Evolutionary conservation across 2,113 vertebrate genomes (phyloP).

Genomic region (Elaphurus davidianus): DNA sequence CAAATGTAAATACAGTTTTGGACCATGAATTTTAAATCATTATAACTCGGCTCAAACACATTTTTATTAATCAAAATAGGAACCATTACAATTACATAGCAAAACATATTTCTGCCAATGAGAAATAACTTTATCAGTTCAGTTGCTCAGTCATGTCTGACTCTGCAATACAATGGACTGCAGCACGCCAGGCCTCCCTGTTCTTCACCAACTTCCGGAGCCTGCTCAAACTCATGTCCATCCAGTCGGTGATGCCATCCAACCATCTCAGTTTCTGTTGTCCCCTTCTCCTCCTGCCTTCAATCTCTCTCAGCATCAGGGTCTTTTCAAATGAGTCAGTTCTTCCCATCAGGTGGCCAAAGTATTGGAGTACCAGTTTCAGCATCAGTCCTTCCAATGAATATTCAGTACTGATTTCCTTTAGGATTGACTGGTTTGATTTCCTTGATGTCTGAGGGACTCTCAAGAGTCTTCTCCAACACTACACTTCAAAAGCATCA

Average conservation of each 20-base stretch:
- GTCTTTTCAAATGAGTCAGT: not conserved
- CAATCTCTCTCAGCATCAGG: not conserved
- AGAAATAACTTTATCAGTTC: not conserved
- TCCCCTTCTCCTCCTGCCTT: not conserved
- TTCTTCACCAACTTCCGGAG: fast-evolving
- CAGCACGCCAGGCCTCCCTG: not conserved
- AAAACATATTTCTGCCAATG: not conserved
- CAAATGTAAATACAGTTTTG: not conserved
- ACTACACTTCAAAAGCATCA: not conserved
- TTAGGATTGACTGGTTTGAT: not conserved
- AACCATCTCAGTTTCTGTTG: not conserved
- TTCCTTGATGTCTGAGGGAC: not conserved
- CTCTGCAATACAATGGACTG: fast-evolving
- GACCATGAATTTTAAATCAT: not conserved
- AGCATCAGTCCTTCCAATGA: not conserved
- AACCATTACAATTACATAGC: not conserved
- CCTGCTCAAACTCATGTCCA: not conserved
- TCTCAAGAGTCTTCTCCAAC: not conserved
- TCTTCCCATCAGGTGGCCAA: not conserved
- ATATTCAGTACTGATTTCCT: not conserved
- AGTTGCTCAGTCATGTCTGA: not conserved
- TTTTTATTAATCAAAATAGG: not conserved
- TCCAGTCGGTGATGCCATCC: not conserved
- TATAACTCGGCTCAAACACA: not conserved
- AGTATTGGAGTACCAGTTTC: not conserved